Evolutionary conservation across 2,797 vertebrate species (phyloP).

Genomic region (Galaxias olidus): DNA sequence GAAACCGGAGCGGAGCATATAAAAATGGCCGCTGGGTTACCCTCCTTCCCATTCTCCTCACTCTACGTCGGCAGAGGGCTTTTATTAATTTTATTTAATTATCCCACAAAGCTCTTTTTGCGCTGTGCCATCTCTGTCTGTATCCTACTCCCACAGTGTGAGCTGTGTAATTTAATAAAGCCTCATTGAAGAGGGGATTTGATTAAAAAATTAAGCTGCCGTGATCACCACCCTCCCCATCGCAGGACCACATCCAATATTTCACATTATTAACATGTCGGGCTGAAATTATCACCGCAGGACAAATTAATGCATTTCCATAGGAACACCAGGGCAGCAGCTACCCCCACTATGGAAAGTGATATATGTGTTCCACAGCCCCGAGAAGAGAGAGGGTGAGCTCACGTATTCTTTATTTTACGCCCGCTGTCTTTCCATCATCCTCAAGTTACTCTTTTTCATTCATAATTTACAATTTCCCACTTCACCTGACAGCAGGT

Average conservation of each 20-base stretch:
- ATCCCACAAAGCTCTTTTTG: conserved; percentile 72
- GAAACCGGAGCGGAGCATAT: conserved; percentile 61
- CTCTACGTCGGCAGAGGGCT: conserved; percentile 49
- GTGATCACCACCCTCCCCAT: conserved; percentile 71
- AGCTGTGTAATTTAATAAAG: conserved; percentile 87
- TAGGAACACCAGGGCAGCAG: conserved; percentile 62
- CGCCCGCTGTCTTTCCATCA: conserved; percentile 51
- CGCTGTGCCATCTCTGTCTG: conserved; percentile 55
- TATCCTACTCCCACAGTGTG: conserved; percentile 76
- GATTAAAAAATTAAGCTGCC: conserved; percentile 86
- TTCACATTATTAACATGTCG: conserved; percentile 79
- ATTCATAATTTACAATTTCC: conserved; percentile 66
- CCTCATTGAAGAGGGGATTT: conserved; percentile 81
- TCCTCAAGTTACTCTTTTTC: conserved; percentile 46
- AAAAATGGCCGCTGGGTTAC: conserved; percentile 69
- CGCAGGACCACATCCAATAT: conserved; percentile 76
- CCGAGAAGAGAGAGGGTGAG: conserved; percentile 16
- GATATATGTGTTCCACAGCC: conserved; percentile 23
- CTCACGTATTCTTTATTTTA: conserved; percentile 42
- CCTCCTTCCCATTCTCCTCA: conserved; percentile 61
- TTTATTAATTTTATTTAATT: conserved; percentile 86
- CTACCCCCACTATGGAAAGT: conserved; percentile 43
- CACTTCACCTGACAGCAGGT: conserved; percentile 50
- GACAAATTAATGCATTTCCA: conserved; percentile 77
- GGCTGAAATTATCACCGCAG: conserved; percentile 81